These are phyloP conservation scores for Eugnorisma glareosa DNA, from an alignment of 2,888 invertebrate genomes.

Conservation along the genomic window DNA sequence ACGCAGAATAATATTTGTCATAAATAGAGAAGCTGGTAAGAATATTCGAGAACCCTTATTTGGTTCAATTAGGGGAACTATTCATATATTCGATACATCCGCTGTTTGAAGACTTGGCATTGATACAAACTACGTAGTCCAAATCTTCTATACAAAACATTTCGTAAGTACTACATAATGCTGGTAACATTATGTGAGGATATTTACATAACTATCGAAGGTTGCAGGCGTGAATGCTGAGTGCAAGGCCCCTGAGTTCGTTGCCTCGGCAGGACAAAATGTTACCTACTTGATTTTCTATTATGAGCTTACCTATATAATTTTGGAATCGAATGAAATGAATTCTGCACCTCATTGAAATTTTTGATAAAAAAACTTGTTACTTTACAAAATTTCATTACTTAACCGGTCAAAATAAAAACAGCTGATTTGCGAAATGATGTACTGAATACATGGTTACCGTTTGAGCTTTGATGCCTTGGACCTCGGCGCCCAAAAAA, in stretches of 20 bases:
- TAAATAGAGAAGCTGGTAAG: background rate
- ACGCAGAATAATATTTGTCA: background rate
- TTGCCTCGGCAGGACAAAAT: background rate
- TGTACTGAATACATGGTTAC: background rate
- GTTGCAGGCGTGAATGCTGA: too few relatives aligned
- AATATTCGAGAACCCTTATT: conserved; percentile 46
- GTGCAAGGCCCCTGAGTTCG: background rate
- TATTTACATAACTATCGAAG: background rate
- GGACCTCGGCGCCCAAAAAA: too few relatives aligned
- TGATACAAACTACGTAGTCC: background rate
- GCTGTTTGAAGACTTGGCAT: conserved; percentile 31
- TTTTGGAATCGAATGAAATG: too few relatives aligned
- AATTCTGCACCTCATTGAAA: too few relatives aligned
- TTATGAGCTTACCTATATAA: too few relatives aligned
- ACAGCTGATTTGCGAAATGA: background rate
- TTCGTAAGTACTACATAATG: background rate
- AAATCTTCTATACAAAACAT: conserved; percentile 21
- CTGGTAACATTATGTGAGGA: background rate
- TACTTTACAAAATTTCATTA: too few relatives aligned
- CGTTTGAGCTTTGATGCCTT: background rate
- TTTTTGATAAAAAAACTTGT: too few relatives aligned
- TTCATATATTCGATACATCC: conserved; percentile 58
- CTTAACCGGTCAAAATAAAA: too few relatives aligned
- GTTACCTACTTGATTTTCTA: background rate
- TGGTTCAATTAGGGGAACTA: conserved; percentile 54